These are phyloP conservation scores for Mycetomoellerius zeteki DNA, from an alignment of 1,140 invertebrate species.

Conservation along the genomic window DNA sequence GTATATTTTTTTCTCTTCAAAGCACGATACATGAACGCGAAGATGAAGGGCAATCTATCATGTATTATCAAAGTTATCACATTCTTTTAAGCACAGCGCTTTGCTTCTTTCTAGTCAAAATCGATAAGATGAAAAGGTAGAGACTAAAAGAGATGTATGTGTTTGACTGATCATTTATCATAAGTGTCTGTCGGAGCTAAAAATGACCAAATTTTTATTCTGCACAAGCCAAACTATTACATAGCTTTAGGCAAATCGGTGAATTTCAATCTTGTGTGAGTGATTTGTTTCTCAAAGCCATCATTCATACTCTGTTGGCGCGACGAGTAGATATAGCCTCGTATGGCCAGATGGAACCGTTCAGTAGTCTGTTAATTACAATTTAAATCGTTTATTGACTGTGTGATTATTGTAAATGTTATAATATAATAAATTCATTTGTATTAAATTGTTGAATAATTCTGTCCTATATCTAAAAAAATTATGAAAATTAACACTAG, in stretches of 20 bases:
- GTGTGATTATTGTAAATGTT: neutral
- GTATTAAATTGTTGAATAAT: slow-evolving; percentile 8
- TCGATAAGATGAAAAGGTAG: slow-evolving; percentile 27
- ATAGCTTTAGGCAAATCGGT: slow-evolving; percentile 5
- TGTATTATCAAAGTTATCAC: slow-evolving; percentile 38
- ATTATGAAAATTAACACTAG: neutral
- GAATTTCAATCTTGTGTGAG: slow-evolving; percentile 44
- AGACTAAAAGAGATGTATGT: slow-evolving; percentile 49
- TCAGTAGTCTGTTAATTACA: neutral
- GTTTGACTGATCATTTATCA: slow-evolving; percentile 41
- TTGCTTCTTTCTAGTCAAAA: slow-evolving; percentile 12
- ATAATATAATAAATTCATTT: slow-evolving; percentile 6
- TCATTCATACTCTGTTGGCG: neutral
- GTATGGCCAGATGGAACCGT: neutral
- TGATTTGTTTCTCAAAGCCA: slow-evolving; percentile 23
- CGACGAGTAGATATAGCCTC: neutral
- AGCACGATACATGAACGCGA: neutral
- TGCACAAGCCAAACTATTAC: neutral
- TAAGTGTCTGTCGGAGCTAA: slow-evolving; percentile 2
- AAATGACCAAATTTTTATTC: slow-evolving; percentile 44
- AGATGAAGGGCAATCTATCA: neutral
- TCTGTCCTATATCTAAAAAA: neutral
- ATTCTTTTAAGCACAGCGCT: slow-evolving; percentile 26
- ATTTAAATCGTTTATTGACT: neutral
- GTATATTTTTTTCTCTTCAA: neutral